phyloP scores from a whole-genome alignment of 2,888 invertebrate species.

The Pelosia muscerda region DNA sequence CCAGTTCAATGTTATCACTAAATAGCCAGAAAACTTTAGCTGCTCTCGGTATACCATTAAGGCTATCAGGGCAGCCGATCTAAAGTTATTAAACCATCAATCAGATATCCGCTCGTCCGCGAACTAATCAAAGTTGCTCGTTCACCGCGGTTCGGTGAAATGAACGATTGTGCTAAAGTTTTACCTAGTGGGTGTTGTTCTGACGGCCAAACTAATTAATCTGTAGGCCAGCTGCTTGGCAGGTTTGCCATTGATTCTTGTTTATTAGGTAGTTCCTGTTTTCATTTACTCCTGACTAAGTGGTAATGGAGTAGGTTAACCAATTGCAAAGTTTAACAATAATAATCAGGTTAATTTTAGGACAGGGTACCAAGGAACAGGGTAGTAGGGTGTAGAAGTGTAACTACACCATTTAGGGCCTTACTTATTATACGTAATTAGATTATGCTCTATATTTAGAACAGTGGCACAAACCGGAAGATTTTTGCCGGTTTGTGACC shows the following conservation, averaged over 20 bases:
- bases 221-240: not conserved
- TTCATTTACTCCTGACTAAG: not conserved
- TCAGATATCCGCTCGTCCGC: slow-evolving; percentile 27
- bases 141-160: slow-evolving; percentile 25
- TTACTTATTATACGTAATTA: too few relatives aligned
- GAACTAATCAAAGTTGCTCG: slow-evolving; percentile 44
- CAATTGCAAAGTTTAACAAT: too few relatives aligned
- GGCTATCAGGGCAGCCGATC: slow-evolving; percentile 36
- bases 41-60: slow-evolving; percentile 25
- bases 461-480: too few relatives aligned
- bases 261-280: slow-evolving; percentile 2
- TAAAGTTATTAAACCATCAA: slow-evolving; percentile 44
- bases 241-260: not conserved
- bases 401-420: too few relatives aligned
- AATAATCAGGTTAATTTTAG: too few relatives aligned
- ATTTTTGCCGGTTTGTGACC: too few relatives aligned
- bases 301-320: too few relatives aligned
- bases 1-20: slow-evolving; percentile 1
- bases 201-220: slow-evolving; percentile 33
- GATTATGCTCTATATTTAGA: too few relatives aligned
- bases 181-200: slow-evolving; percentile 25
- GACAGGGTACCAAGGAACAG: too few relatives aligned
- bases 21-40: slow-evolving; percentile 5
- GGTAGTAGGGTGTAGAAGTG: too few relatives aligned
- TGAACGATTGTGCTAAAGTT: slow-evolving; percentile 40